Conservation (phyloP, 2,888 invertebrate species). For the Cremastobaeus sp. region DNA sequence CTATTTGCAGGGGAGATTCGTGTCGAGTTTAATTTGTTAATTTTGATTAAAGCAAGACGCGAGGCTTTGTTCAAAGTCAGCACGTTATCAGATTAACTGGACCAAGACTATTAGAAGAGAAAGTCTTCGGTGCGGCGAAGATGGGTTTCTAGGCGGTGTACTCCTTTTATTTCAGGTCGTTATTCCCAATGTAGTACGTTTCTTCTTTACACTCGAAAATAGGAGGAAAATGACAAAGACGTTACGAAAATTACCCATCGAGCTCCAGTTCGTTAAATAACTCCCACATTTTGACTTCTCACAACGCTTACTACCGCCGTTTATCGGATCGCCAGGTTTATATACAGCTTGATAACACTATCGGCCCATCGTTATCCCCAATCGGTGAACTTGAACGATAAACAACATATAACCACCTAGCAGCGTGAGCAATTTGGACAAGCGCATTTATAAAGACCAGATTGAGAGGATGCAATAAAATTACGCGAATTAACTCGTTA, state of each 20-base stretch:
- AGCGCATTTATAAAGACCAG: not conserved
- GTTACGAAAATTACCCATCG: slow-evolving; percentile 40
- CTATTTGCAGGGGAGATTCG: not conserved
- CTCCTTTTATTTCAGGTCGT: slow-evolving; percentile 69
- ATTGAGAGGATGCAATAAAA: no score
- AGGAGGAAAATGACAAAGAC: not conserved
- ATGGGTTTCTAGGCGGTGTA: slow-evolving; percentile 68
- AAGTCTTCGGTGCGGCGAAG: slow-evolving; percentile 50
- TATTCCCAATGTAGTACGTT: slow-evolving; percentile 45
- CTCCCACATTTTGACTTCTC: slow-evolving; percentile 44
- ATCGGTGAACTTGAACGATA: slow-evolving; percentile 40
- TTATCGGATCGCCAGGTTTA: slow-evolving; percentile 11
- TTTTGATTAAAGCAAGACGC: not conserved
- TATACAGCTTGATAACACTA: slow-evolving; percentile 45
- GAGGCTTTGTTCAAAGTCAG: slow-evolving; percentile 19
- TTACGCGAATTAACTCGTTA: no score
- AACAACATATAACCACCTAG: no score
- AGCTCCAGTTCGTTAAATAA: slow-evolving; percentile 26
- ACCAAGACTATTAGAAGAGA: slow-evolving; percentile 58
- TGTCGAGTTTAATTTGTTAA: not conserved
- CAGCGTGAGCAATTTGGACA: not conserved
- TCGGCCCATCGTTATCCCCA: slow-evolving; percentile 38
- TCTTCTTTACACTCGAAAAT: slow-evolving; percentile 4
- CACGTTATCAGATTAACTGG: slow-evolving; percentile 54
- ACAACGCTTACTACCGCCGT: slow-evolving; percentile 5